Conservation (phyloP, 2,888 invertebrate genomes). For the Halocaridina rubra region DNA sequence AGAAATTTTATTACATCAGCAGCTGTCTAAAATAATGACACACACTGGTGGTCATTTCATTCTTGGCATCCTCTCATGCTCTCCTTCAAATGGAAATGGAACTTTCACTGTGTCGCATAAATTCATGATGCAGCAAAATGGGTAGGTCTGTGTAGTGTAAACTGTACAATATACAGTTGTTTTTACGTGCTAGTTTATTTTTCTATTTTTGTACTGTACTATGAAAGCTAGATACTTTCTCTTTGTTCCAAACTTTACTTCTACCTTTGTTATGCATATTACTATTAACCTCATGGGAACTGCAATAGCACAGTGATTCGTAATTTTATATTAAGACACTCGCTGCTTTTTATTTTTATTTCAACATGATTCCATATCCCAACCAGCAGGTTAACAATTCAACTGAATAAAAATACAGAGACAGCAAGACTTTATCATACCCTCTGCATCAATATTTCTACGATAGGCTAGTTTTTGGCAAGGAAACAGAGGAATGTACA, state of each 20-base stretch:
- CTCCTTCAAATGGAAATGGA: conserved; percentile 1
- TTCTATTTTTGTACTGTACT: background rate
- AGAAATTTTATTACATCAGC: conserved; percentile 19
- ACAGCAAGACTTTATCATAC: too few species aligned
- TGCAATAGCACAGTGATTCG: background rate
- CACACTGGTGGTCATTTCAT: conserved; percentile 32
- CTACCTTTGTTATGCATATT: background rate
- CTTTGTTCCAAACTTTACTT: background rate
- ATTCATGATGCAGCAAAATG: conserved; percentile 28
- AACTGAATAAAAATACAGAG: too few species aligned
- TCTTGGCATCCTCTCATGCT: conserved; percentile 23
- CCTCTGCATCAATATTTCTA: too few species aligned
- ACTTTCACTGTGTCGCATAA: conserved; percentile 25
- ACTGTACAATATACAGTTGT: background rate
- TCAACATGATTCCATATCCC: too few species aligned
- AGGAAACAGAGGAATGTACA: too few species aligned
- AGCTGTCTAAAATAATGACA: conserved; percentile 19
- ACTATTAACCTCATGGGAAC: too few species aligned
- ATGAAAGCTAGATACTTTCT: background rate
- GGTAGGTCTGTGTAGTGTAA: background rate
- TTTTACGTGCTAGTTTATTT: background rate
- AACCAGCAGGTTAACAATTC: too few species aligned
- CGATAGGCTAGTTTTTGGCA: too few species aligned
- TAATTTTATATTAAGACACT: background rate
- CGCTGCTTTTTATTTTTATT: too few species aligned